These are phyloP conservation scores for Synchiropus splendidus DNA, from an alignment of 2,113 vertebrate species.

Conservation along the genomic window DNA sequence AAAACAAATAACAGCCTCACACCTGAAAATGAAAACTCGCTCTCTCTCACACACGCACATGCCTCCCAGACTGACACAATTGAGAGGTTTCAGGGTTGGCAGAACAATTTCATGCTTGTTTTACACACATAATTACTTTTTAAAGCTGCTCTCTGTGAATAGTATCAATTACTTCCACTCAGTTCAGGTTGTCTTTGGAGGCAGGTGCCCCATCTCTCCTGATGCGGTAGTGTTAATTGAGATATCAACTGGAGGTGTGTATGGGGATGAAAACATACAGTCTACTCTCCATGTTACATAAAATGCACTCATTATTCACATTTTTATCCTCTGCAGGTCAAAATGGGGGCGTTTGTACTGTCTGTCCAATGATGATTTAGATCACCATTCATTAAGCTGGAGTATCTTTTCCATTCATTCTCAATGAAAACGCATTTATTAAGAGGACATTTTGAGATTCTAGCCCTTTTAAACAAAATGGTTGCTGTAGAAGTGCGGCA, in stretches of 20 bases:
- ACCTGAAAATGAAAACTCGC: too few species aligned
- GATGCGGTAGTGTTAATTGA: slow-evolving; percentile 58
- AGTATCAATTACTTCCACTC: slow-evolving; percentile 46
- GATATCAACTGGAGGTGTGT: slow-evolving; percentile 46
- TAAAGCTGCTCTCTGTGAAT: slow-evolving; percentile 47
- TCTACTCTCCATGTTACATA: too few species aligned
- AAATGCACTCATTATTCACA: too few species aligned
- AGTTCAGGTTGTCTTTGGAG: slow-evolving; percentile 27
- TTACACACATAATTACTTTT: slow-evolving; percentile 54
- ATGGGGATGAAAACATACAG: slow-evolving; percentile 8
- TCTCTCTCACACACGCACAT: slow-evolving; percentile 4
- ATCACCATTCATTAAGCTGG: too few species aligned
- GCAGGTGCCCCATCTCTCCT: slow-evolving; percentile 39
- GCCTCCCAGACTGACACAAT: slow-evolving; percentile 3
- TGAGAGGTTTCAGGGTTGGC: slow-evolving; percentile 39
- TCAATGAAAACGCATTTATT: too few species aligned
- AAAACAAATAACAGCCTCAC: slow-evolving; percentile 11
- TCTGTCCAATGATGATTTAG: too few species aligned
- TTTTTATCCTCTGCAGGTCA: too few species aligned
- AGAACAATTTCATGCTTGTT: slow-evolving; percentile 48
- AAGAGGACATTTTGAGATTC: too few species aligned
- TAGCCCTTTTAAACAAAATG: too few species aligned
- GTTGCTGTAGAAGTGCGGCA: too few species aligned
- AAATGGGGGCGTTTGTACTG: too few species aligned
- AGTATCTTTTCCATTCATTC: too few species aligned